Base-by-base conservation (phyloP, 2,888 invertebrate species). In the Deilephila elpenor region DNA sequence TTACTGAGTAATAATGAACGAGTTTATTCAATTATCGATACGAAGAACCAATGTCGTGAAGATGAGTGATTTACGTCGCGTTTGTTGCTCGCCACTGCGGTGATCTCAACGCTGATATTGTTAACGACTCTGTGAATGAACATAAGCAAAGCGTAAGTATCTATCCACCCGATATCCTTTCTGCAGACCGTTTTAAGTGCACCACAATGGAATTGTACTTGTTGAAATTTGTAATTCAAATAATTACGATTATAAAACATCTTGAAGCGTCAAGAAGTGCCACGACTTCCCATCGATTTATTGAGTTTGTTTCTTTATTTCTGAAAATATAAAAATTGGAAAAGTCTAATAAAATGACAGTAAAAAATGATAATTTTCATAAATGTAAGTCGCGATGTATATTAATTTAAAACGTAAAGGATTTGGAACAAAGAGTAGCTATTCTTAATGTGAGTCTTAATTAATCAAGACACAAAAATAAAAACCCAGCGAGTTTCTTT, bases 11-110 rank as follows among this genome's bases (percentile, higher is more conserved):
- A 88, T 92, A 91, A 93, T 92, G 92, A 92, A 92, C 89, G 91
- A 91, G 91, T 92, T 91, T 93, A 93, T 93, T 92, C 89, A 92
- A 93, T 93, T 91, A 93, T 90, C 89, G 88, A 88, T 92, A 91
- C 91, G 82, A 78, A 89, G 92, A 91, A 91, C 85, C 85, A 87
- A 91, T 89, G 91, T 90, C 88, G 85, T 84, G 75, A 83, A 81
- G 89, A 88, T 86, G 91, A 91, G 86, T 90, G 91, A 92, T 91
- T 92, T 92, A 90, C 85, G 83, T 82, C 74, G 78, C 74, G 75
- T 77, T 77, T 75, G 80, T 75, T 79, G 75, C 74, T 78, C 75
- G 76, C 78, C 77, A 77, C 78, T 77, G 79, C 76, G 77, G 80
- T 80, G 83, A 84, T 84, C 81, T 83, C 82, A 82, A 74, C 74